Evolutionary conservation across 2,888 invertebrate species (phyloP), one percentile per base, ranked within the genome.

Genomic region (Microplitis manilae): DNA sequence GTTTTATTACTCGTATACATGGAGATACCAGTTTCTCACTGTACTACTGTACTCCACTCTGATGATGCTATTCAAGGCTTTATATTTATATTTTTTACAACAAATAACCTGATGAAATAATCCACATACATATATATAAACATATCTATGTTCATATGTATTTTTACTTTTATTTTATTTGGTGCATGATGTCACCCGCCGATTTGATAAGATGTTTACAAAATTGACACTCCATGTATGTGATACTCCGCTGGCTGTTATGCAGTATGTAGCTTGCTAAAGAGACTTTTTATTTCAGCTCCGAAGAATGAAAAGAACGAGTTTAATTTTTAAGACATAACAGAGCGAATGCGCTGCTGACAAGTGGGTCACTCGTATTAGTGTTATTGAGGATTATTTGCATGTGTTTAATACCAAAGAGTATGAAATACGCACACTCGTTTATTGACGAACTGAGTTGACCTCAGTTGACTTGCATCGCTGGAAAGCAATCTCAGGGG

Each of bases 371-470:
- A 50, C 13, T 13, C 4, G 50, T 50, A 50, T 50, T 50, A 50
- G 50, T 50, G 13, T 50, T 50, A 50, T 50, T 50, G 13, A 50
- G 50, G 50, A 50, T 50, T 50, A 50, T 13, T 50, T 13, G 50
- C 8, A 50, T 50, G 50, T 13, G 50, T 8, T 50, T 50, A 50
- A 50, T 50, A 13, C 50, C 17, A 75, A 78, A 74, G 62, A 50
- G 50, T 50, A 8, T 50, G 50, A 50, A 4, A 50, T 61, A 75
- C 65, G 76, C 73, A 75, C 78, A 50, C 50, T 50, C 13, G 50
- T 50, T 50, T 50, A 50, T 79, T 70, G 70, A 78, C 78, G 80
- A 80, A 79, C 80, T 70, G 68, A 20, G 68, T 73, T 78, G 78
- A 79, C 80, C 80, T 80, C 68, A 50, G 50, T 50, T 50, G 50